phyloP scores from a whole-genome alignment of 2,888 invertebrate species.

The Rhagophthalmus giganteus region DNA sequence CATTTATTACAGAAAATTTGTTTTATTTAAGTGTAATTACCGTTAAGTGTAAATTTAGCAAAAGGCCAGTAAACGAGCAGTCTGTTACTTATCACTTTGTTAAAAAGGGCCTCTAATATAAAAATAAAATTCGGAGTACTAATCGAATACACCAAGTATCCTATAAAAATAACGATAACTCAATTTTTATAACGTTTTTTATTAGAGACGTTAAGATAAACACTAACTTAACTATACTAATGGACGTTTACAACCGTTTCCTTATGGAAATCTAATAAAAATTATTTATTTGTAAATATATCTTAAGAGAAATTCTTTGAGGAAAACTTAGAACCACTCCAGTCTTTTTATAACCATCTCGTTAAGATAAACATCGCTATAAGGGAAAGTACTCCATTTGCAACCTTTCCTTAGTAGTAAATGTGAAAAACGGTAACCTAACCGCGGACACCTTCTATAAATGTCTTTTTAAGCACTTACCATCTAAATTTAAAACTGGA shows the following conservation, averaged over 20 bases:
- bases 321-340: neutral
- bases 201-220: neutral
- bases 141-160: neutral
- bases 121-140: neutral
- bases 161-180: neutral
- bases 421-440: neutral
- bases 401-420: neutral
- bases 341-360: neutral
- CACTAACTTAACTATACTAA: neutral
- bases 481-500: too few species aligned
- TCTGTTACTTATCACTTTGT: neutral
- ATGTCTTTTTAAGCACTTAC: neutral
- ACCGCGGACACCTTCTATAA: neutral
- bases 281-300: neutral
- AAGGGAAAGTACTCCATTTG: neutral
- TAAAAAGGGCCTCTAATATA: neutral
- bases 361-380: neutral
- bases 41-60: too few species aligned
- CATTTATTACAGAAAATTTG: too few species aligned
- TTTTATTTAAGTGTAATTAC: too few species aligned
- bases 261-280: neutral
- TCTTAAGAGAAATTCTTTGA: neutral
- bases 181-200: neutral
- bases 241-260: neutral
- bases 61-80: too few species aligned